Base-by-base conservation (phyloP, 1,140 invertebrate species). In the Ips typographus region DNA sequence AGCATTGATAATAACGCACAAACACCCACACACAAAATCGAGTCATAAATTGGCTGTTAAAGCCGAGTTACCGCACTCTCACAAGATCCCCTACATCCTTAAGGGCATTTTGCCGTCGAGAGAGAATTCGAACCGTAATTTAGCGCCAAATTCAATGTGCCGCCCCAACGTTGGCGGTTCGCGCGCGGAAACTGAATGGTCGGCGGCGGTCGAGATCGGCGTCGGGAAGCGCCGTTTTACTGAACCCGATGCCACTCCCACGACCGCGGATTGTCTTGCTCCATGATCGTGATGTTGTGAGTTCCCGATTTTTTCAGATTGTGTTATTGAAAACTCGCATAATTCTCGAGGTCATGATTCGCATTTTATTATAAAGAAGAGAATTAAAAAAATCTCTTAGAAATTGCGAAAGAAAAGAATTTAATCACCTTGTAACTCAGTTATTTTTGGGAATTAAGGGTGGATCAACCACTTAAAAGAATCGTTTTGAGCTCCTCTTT, bases 161-260 rank as follows among this genome's bases (percentile, higher is more conserved):
- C 44, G 44, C 44, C 3, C 44, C 53, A 37, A 56, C 38, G 53
- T 37, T 56, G 53, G 36, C 7, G 53, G 38, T 56, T 56, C 22
- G 7, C 63, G 53, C 53, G 37, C 40, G 63, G 51, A 44, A 39
- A 44, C 47, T 55, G 47, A 44, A 41, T 37, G 57, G 57, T 63
- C 60, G 42, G 5, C 36, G 47, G 8, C 43, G 60, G 3, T 49
- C 6, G 63, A 44, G 53, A 65, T 40, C 47, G 56, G 63, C 63
- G 63, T 65, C 63, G 43, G 37, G 63, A 40, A 47, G 63, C 63
- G 63, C 63, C 60, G 60, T 63, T 43, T 63, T 39, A 43, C 63
- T 55, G 63, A 56, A 44, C 39, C 38, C 40, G 63, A 65, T 51
- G 63, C 63, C 63, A 65, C 63, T 65, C 63, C 63, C 63, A 65